phyloP scores from a whole-genome alignment of 2,797 vertebrate genomes.

The Synaphobranchus kaupii region DNA sequence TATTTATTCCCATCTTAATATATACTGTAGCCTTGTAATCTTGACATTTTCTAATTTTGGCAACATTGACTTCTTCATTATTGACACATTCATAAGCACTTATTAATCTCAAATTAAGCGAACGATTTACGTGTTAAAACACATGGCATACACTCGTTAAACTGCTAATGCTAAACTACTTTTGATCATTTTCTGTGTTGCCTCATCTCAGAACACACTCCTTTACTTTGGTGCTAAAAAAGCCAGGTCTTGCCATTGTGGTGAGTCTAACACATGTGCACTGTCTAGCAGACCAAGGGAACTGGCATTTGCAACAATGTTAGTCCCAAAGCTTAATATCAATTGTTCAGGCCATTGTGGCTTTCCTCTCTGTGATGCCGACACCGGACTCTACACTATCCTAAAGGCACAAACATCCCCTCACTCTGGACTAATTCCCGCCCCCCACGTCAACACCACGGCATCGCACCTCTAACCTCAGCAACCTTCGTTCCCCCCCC shows the following conservation, averaged over 20 bases:
- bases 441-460: too few relatives aligned
- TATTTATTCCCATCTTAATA: too few relatives aligned
- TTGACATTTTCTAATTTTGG: background rate
- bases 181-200: background rate
- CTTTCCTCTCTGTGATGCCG: background rate
- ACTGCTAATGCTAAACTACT: background rate
- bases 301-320: background rate
- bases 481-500: too few relatives aligned
- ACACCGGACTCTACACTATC: too few relatives aligned
- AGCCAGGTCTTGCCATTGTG: background rate
- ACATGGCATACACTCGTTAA: background rate
- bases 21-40: background rate
- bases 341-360: background rate
- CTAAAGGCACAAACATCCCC: too few relatives aligned
- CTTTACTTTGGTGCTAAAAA: background rate
- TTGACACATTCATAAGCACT: background rate
- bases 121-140: background rate
- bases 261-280: background rate
- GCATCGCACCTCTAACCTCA: too few relatives aligned
- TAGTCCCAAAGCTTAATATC: background rate
- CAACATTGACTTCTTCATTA: background rate
- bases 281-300: background rate
- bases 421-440: too few relatives aligned
- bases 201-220: background rate
- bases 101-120: background rate